These are phyloP conservation scores for Saccopteryx bilineata DNA, from an alignment of 2,113 vertebrate species.

Conservation along the genomic window DNA sequence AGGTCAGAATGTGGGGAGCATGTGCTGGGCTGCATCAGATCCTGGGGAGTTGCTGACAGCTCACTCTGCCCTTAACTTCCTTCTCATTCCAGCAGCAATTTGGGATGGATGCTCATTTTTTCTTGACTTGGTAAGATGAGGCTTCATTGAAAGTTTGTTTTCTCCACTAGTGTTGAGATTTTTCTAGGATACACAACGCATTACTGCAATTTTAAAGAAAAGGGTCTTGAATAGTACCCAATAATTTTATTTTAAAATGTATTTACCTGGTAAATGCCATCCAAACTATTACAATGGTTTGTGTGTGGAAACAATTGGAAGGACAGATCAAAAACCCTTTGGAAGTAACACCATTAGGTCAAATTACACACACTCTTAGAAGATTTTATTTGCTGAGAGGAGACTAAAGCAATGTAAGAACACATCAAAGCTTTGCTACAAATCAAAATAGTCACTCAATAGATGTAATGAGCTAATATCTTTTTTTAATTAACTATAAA, in stretches of 20 bases:
- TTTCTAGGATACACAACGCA: not conserved
- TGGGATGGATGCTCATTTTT: slow-evolving; percentile 63
- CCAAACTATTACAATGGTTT: not conserved
- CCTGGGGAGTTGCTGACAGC: slow-evolving; percentile 92
- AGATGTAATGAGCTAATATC: not conserved
- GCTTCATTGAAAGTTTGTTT: slow-evolving; percentile 24
- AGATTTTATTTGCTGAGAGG: not conserved
- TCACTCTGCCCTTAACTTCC: slow-evolving; percentile 81
- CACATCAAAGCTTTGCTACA: not conserved
- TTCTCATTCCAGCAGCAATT: slow-evolving; percentile 64
- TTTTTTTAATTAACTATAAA: not conserved
- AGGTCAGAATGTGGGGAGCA: slow-evolving; percentile 89
- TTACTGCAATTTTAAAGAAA: not conserved
- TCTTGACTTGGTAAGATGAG: slow-evolving; percentile 25
- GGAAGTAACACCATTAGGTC: not conserved
- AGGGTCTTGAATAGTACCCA: not conserved
- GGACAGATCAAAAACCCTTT: not conserved
- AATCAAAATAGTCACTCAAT: not conserved
- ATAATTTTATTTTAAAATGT: slow-evolving; percentile 36
- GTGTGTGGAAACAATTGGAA: not conserved
- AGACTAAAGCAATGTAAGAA: slow-evolving; percentile 7
- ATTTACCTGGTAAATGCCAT: not conserved
- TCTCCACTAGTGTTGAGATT: not conserved
- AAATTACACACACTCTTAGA: not conserved
- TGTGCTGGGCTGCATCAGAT: slow-evolving; percentile 87